Evolutionary conservation across 1,140 invertebrate genomes (phyloP).

Genomic region (Cydia strobilella): DNA sequence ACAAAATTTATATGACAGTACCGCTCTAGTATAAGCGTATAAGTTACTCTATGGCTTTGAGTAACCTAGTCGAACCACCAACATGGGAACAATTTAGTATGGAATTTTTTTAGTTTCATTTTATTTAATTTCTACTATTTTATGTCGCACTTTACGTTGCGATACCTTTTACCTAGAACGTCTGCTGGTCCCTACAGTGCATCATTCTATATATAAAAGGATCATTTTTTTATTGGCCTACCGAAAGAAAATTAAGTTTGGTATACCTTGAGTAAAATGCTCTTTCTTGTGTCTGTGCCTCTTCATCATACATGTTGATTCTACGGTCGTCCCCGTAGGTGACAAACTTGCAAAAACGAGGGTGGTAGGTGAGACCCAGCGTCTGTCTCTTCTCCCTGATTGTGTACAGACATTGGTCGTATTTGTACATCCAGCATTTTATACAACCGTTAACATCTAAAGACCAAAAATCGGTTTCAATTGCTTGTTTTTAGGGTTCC

Average conservation of each 20-base stretch:
- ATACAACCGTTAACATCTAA: conserved; percentile 83
- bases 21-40: too few relatives aligned
- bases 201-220: too few relatives aligned
- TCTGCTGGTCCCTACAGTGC: conserved; percentile 11
- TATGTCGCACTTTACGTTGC: too few relatives aligned
- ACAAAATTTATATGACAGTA: too few relatives aligned
- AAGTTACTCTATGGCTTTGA: too few relatives aligned
- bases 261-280: conserved; percentile 82
- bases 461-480: conserved; percentile 23
- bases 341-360: conserved; percentile 81
- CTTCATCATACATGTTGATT: conserved; percentile 84
- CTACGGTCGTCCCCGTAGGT: conserved; percentile 83
- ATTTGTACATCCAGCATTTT: conserved; percentile 84
- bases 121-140: too few relatives aligned
- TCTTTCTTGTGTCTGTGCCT: conserved; percentile 81
- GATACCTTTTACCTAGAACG: too few relatives aligned
- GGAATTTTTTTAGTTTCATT: too few relatives aligned
- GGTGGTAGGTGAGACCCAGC: conserved; percentile 82
- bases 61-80: too few relatives aligned
- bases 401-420: conserved; percentile 81
- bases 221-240: not conserved
- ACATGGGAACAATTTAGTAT: too few relatives aligned
- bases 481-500: not conserved
- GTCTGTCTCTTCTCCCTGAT: conserved; percentile 83
- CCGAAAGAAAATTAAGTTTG: not conserved